A percentile compares a stretch with the other conserved stretches of the same genome.
Conservation (phyloP, 1,140 invertebrate species). For the Ostrea edulis region DNA sequence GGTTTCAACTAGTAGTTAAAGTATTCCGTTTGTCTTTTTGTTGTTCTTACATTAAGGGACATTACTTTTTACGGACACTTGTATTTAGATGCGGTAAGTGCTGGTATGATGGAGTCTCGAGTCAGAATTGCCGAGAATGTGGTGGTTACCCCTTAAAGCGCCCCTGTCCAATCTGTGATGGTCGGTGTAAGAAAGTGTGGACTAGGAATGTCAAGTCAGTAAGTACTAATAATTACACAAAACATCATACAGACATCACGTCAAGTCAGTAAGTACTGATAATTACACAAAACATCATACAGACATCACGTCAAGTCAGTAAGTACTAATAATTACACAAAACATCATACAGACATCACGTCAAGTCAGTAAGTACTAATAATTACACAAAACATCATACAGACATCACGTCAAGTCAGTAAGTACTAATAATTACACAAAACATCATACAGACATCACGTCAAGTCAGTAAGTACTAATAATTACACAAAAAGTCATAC, state of each 20-base stretch:
- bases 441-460: neutral
- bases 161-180: constrained; percentile 89
- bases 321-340: constrained; percentile 69
- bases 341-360: neutral
- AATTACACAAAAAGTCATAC: too few relatives aligned
- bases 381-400: neutral
- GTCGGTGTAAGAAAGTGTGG: constrained; percentile 86
- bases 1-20: too few relatives aligned
- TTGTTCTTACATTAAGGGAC: neutral
- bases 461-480: neutral
- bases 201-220: constrained; percentile 89
- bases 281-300: neutral
- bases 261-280: neutral
- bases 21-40: too few relatives aligned
- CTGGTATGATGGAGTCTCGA: constrained; percentile 90
- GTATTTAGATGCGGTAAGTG: constrained; percentile 87
- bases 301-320: constrained; percentile 84
- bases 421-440: constrained; percentile 69
- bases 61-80: neutral
- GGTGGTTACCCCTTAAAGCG: constrained; percentile 89
- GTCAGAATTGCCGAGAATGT: constrained; percentile 89
- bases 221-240: constrained; percentile 69
- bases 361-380: neutral
- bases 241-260: neutral
- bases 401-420: constrained; percentile 84